Evolutionary conservation across 2,888 invertebrate species (phyloP), one percentile per base, ranked within the genome.

Genomic region (Chrysina gloriosa): DNA sequence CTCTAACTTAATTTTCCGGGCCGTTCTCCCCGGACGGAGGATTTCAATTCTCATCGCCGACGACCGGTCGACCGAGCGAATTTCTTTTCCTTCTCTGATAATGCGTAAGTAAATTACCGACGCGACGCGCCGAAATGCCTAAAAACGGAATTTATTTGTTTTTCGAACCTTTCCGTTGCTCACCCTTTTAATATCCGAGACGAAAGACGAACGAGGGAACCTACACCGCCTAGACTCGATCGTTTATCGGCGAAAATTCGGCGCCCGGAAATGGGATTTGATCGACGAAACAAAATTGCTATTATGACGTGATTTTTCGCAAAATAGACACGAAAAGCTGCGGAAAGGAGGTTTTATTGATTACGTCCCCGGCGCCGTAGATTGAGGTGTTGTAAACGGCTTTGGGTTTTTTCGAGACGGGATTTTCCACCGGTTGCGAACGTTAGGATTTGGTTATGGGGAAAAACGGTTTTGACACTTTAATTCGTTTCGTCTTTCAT

Each of bases 111-210:
- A 58, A 58, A 58, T 58, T 58, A 58, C 58, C 11, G 39, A 27
- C 39, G 23, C 11, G 11, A 16, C 23, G 21, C 54, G 58, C 58
- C 25, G 11, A 58, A 58, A 25, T 39, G 27, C 23, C 39, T 39
- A 25, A 39, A 58, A 58, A 23, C 42, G 58, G 25, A 58, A 58
- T 58, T 58, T 58, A 58, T 58, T 58, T 58, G 58, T 58, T 58
- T 58, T 58, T 58, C 58, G 25, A 56, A 58, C 58, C 58, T 39
- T 58, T 58, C 42, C 42, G 42, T 58, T 58, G 58, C 58, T 7
- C 7, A 31, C 58, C n/a, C n/a, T n/a, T 39, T 58, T 58, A 58
- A 58, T 58, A 39, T 58, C 11, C 5, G 16, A 16, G 7, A 48
- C 21, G n/a, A 14, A 16, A 52, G 29, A 16, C 16, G 14, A 16